Evolutionary conservation across 2,888 invertebrate genomes (phyloP), one percentile per base, ranked within the genome.

Genomic region (Pachymerium ferrugineum): DNA sequence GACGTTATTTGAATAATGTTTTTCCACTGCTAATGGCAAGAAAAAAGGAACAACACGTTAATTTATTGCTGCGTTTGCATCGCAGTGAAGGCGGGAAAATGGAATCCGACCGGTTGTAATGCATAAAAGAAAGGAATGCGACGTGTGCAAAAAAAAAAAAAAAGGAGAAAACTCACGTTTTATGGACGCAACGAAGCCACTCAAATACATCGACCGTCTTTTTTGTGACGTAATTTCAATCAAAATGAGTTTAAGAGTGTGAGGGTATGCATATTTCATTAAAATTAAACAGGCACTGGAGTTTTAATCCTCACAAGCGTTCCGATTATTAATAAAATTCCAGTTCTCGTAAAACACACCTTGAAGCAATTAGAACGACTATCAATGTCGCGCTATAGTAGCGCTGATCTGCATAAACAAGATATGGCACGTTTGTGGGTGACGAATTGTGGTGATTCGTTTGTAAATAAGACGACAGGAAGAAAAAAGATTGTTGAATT

Each of bases 251-350:
- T 62, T 62, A 14, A 22, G 62, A 28, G 25, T 62, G 62, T n/a
- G 12, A 12, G 6, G 25, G 5, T 62, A 28, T 62, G 62, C 62
- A 62, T 62, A 62, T 62, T 62, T 62, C 28, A 62, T 62, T 62
- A 62, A 62, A 28, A 62, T 62, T 62, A 62, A 62, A 28, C 25
- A 62, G 10, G 14, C 22, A n/a, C 25, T 1, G 4, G 25, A 8
- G 25, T 5, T 47, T 28, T 28, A 62, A 62, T 62, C 62, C 28
- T 62, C 28, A 62, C 10, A 28, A 28, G 8, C 10, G 22, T 62
- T 62, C 62, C 62, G 28, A 62, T 62, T 62, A 62, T 62, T 62
- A 62, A 62, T 62, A 25, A 62, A 62, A 62, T 62, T 62, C 28
- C 62, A 62, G n/a, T 28, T n/a, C 28, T 62, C 62, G 62, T 62